Conservation (phyloP, 2,888 invertebrate species). For the Junonia oenone region DNA sequence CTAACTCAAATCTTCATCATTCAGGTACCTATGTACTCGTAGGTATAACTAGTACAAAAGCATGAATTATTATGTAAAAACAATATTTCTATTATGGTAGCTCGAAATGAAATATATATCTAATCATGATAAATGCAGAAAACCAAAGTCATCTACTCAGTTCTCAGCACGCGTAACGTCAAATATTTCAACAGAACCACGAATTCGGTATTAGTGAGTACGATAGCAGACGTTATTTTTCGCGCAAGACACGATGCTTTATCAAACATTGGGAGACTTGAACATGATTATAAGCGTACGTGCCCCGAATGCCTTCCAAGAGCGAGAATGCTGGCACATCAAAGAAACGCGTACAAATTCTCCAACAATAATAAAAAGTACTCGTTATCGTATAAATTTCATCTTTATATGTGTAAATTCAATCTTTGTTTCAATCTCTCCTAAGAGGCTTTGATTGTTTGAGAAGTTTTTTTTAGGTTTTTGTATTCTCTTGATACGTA, state of each 20-base stretch:
- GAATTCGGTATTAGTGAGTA: slow-evolving; percentile 30
- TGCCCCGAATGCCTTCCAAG: slow-evolving; percentile 60
- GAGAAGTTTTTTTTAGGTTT: not conserved
- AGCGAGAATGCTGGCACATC: slow-evolving; percentile 62
- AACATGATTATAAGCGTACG: slow-evolving; percentile 76
- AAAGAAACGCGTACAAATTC: slow-evolving; percentile 50
- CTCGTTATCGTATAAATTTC: slow-evolving; percentile 50
- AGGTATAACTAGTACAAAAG: no score
- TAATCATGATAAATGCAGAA: not conserved
- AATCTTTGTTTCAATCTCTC: slow-evolving; percentile 13
- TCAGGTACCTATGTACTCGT: no score
- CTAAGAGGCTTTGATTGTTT: slow-evolving; percentile 8
- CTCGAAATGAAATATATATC: not conserved
- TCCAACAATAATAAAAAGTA: slow-evolving; percentile 69
- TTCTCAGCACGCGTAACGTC: slow-evolving; percentile 10
- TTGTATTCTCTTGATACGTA: not conserved
- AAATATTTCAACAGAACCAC: slow-evolving; percentile 28
- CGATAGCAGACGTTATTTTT: slow-evolving; percentile 57
- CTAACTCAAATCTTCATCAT: no score
- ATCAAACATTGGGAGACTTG: slow-evolving; percentile 71
- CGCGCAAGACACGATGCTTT: slow-evolving; percentile 61
- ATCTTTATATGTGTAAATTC: slow-evolving; percentile 13
- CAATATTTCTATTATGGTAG: not conserved
- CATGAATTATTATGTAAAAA: not conserved
- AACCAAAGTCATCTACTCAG: not conserved